Conservation (phyloP, 2,888 invertebrate genomes). For the Dasypolia templi region DNA sequence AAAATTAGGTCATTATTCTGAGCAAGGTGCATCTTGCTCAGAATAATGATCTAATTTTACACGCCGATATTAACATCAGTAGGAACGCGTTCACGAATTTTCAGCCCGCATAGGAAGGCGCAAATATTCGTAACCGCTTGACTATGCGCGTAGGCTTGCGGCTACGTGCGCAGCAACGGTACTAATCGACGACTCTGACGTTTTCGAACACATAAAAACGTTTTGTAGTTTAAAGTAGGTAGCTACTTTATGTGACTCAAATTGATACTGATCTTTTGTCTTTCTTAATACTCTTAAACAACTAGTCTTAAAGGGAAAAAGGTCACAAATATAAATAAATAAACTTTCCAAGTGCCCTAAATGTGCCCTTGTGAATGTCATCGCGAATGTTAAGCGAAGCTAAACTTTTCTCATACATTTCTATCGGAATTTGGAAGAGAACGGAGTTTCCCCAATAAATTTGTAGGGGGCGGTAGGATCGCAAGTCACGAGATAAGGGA, state of each 20-base stretch:
- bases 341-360: slow-evolving; percentile 39
- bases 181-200: slow-evolving; percentile 5
- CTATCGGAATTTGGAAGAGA: slow-evolving; percentile 44
- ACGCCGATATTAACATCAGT: neutral
- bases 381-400: slow-evolving; percentile 20
- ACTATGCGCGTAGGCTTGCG: slow-evolving; percentile 13
- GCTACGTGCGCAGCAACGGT: slow-evolving; percentile 36
- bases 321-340: slow-evolving; percentile 49
- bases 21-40: too few species aligned
- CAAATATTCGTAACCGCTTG: neutral
- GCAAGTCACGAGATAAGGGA: slow-evolving; percentile 57
- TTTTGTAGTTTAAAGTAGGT: neutral
- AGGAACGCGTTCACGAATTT: neutral
- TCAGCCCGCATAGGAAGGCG: neutral
- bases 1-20: neutral
- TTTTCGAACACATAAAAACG: neutral
- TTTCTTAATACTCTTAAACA: slow-evolving; percentile 2
- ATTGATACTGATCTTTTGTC: slow-evolving; percentile 19
- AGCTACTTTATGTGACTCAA: slow-evolving; percentile 9
- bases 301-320: slow-evolving; percentile 16
- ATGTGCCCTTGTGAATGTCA: slow-evolving; percentile 43
- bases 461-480: slow-evolving; percentile 36
- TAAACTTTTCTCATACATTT: slow-evolving; percentile 56
- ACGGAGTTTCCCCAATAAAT: slow-evolving; percentile 58
- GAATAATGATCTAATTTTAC: neutral